Evolutionary conservation across 1,140 invertebrate species (phyloP), one percentile per base, ranked within the genome.

Genomic region (Copidosoma floridanum): DNA sequence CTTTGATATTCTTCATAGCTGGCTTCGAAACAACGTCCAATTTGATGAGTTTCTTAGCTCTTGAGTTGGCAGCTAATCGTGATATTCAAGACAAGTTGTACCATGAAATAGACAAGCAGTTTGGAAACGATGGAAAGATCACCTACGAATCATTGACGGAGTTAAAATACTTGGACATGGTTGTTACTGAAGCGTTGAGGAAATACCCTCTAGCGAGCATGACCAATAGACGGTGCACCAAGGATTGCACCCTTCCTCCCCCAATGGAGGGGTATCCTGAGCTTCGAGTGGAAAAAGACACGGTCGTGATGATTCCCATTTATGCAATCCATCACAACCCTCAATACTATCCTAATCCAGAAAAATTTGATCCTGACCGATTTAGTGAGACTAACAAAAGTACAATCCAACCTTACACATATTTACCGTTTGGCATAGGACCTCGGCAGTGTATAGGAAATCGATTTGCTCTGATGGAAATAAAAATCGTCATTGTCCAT

Each of bases 381-480:
- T 81, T 78, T 48, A 66, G 68, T 14, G 68, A 72, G 8, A 72
- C 77, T 58, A 40, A 56, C 32, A 67, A 69, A 26, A 37, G 57
- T 50, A 47, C 64, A 7, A 65, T 68, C 10, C 24, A 51, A 50
- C 46, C 61, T 2, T 68, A 47, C 29, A 64, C 61, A 16, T 68
- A 86, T 71, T 70, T 91, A 29, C 90, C 92, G 0, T 94, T 94
- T 67, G 90, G 90, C 1, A 85, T 87, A 47, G 91, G 91, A 10
- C 86, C 88, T 1, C 82, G 89, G 40, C 88, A 85, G 71, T 92
- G 90, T 69, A 90, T 92, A 64, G 90, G 89, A 75, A 35, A 35
- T 35, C 14, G 32, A 8, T 35, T 35, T 35, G 32, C 32, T 8
- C 32, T 35, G 14, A 35, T 35, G 32, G 32, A 35, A 35, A 35